A percentile compares a stretch with the other conserved stretches of the same genome.
These are phyloP conservation scores for Plutella xylostella DNA, from an alignment of 2,888 invertebrate genomes.

Conservation along the genomic window DNA sequence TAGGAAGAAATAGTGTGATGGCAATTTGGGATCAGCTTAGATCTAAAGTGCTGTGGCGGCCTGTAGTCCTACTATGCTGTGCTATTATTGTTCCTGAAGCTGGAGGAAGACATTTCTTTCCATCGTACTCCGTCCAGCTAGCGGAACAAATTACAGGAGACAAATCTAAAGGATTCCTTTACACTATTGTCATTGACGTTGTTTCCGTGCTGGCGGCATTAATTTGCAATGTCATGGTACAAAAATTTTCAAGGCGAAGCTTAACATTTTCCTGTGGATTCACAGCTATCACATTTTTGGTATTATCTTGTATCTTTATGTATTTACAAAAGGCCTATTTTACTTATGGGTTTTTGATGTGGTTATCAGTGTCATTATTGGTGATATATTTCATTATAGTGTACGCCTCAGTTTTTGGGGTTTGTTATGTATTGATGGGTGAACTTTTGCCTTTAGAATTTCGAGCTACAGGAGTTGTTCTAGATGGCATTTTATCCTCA, in stretches of 20 bases:
- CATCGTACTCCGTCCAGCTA: slow-evolving; percentile 10
- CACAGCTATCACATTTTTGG: not conserved
- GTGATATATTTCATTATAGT: slow-evolving; percentile 6
- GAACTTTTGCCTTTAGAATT: slow-evolving; percentile 13
- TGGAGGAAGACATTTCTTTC: slow-evolving; percentile 11
- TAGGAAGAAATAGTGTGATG: not conserved
- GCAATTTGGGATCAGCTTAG: not conserved
- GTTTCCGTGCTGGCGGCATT: slow-evolving; percentile 1
- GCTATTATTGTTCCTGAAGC: slow-evolving; percentile 4
- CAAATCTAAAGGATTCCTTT: slow-evolving; percentile 7
- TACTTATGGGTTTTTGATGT: not conserved
- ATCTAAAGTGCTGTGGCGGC: slow-evolving; percentile 12
- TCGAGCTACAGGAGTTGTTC: slow-evolving; percentile 11
- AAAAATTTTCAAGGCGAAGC: slow-evolving; percentile 3
- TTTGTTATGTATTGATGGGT: slow-evolving; percentile 9
- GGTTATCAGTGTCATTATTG: slow-evolving; percentile 1
- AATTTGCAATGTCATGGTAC: not conserved
- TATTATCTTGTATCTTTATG: not conserved
- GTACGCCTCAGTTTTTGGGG: slow-evolving; percentile 3
- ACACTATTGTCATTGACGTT: slow-evolving; percentile 2
- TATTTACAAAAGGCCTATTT: not conserved
- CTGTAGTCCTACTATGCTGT: slow-evolving; percentile 6
- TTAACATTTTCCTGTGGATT: slow-evolving; percentile 3
- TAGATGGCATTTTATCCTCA: too few relatives aligned
- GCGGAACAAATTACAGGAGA: slow-evolving; percentile 8